phyloP scores from a whole-genome alignment of 2,888 invertebrate genomes.

The Holacanthella duospinosa region DNA sequence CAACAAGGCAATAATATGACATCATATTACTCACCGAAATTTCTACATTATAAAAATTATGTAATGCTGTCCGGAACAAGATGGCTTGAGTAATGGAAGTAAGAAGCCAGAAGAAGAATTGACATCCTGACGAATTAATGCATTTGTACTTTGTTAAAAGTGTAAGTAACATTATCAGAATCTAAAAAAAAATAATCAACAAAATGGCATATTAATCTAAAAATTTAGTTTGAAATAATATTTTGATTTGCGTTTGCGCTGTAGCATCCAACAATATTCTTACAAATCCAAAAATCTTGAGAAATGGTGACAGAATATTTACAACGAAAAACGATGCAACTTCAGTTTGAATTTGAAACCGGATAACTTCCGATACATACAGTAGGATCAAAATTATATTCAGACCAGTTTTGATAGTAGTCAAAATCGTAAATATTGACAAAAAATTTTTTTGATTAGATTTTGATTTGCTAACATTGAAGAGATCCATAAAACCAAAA shows the following conservation, averaged over 20 bases:
- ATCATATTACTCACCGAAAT: background rate
- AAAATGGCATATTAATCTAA: too few species aligned
- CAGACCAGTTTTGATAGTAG: background rate
- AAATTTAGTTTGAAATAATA: too few species aligned
- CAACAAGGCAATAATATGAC: background rate
- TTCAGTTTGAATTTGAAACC: background rate
- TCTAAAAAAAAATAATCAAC: background rate
- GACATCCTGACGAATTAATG: background rate
- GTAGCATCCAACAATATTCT: background rate
- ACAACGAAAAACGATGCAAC: background rate
- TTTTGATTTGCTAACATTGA: slow-evolving; percentile 36
- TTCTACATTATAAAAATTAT: background rate
- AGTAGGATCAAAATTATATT: background rate
- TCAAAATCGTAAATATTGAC: background rate
- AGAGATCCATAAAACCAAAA: slow-evolving; percentile 61
- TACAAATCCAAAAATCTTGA: background rate
- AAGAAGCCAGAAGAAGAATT: slow-evolving; percentile 7
- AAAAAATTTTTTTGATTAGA: background rate
- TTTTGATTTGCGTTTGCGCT: too few species aligned
- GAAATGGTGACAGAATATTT: background rate
- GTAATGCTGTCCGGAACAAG: background rate
- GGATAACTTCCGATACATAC: background rate
- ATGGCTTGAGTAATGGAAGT: background rate
- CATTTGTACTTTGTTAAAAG: background rate
- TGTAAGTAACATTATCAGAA: background rate